Conservation (phyloP, 2,888 invertebrate genomes). For the Parthenolecanium corni region DNA sequence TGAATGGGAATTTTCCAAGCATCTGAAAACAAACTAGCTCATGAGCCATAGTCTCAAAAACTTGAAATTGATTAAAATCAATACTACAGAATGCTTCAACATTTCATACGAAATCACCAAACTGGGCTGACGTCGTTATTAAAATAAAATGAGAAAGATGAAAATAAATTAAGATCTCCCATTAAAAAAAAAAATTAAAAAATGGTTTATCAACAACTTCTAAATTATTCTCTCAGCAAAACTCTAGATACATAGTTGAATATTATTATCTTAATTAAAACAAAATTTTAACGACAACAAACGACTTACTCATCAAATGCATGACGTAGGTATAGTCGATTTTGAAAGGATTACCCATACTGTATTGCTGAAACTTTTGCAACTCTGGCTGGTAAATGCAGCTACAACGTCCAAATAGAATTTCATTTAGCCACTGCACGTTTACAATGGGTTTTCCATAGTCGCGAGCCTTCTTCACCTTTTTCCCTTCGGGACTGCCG, state of each 20-base stretch:
- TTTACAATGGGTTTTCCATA: constrained; percentile 88
- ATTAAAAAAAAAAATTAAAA: too few relatives aligned
- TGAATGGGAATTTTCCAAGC: constrained; percentile 91
- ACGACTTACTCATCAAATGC: constrained; percentile 73
- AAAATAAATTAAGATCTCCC: too few relatives aligned
- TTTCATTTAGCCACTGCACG: constrained; percentile 84
- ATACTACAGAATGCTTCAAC: constrained; percentile 11
- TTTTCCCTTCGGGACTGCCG: constrained; percentile 67
- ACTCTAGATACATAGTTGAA: too few relatives aligned
- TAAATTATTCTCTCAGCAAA: too few relatives aligned
- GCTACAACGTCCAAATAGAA: constrained; percentile 66
- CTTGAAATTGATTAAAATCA: constrained; percentile 18
- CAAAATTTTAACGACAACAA: background rate
- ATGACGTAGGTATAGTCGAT: constrained; percentile 77
- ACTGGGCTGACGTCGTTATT: background rate
- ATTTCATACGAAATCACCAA: background rate
- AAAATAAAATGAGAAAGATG: too few relatives aligned
- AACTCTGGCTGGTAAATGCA: constrained; percentile 54
- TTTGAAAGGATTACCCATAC: constrained; percentile 63
- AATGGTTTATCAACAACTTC: too few relatives aligned
- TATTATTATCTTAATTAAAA: too few relatives aligned
- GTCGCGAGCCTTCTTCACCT: constrained; percentile 79
- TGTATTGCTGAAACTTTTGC: constrained; percentile 79
- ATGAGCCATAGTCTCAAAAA: constrained; percentile 1
- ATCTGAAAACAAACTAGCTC: constrained; percentile 43